Percentiles rank a stretch among this genome's conserved stretches.
These are phyloP conservation scores for Sphaeramia orbicularis DNA, from an alignment of 2,797 vertebrate genomes.

Conservation along the genomic window DNA sequence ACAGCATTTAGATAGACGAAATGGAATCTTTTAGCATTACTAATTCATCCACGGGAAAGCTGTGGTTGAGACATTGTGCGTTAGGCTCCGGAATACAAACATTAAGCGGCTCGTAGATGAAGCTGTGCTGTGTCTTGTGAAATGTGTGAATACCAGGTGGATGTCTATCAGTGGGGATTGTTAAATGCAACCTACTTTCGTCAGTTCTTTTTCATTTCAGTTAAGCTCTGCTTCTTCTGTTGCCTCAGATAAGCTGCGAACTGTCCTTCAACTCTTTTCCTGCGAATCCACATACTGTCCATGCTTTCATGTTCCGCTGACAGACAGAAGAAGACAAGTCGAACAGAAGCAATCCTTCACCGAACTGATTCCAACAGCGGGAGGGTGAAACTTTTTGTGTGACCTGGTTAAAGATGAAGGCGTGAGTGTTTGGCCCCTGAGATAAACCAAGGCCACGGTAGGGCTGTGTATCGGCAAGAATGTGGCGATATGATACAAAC, in stretches of 20 bases:
- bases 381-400: slow-evolving; percentile 61
- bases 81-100: slow-evolving; percentile 48
- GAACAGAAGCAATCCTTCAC: slow-evolving; percentile 45
- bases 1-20: slow-evolving; percentile 80
- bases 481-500: no score
- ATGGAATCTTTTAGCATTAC: slow-evolving; percentile 85
- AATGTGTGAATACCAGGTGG: slow-evolving; percentile 38
- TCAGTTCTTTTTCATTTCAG: slow-evolving; percentile 42
- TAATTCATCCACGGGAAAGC: slow-evolving; percentile 79
- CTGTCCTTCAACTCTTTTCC: slow-evolving; percentile 49
- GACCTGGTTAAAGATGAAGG: slow-evolving; percentile 76
- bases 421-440: slow-evolving; percentile 49
- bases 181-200: slow-evolving; percentile 58
- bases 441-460: no score
- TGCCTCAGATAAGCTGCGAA: slow-evolving; percentile 41
- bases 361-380: slow-evolving; percentile 60
- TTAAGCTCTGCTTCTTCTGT: slow-evolving; percentile 25
- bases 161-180: slow-evolving; percentile 52
- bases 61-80: slow-evolving; percentile 52
- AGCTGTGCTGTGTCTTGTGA: slow-evolving; percentile 37
- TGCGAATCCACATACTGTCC: slow-evolving; percentile 31
- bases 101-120: slow-evolving; percentile 18
- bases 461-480: no score
- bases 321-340: slow-evolving; percentile 20
- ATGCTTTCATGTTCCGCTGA: slow-evolving; percentile 22